phyloP scores from a whole-genome alignment of 2,888 invertebrate species.

The Geotrupes spiniger region DNA sequence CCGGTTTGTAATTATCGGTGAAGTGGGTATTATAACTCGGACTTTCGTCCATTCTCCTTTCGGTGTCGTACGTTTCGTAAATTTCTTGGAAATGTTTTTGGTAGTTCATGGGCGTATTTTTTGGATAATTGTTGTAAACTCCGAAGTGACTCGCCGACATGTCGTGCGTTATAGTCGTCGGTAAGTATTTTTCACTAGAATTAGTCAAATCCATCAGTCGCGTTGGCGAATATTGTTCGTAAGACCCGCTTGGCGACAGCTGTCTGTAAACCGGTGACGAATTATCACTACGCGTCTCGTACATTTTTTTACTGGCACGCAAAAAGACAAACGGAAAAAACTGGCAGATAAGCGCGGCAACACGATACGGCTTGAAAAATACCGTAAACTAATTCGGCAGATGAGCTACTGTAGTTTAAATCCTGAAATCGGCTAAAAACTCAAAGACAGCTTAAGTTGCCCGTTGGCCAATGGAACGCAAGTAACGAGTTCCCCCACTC shows the following conservation, averaged over 20 bases:
- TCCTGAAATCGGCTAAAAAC: constrained; percentile 28
- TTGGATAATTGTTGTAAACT: constrained; percentile 18
- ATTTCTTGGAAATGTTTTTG: constrained; percentile 24
- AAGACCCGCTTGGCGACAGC: constrained; percentile 33
- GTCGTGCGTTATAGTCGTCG: constrained; percentile 26
- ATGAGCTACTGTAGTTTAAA: constrained; percentile 36
- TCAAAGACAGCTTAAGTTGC: constrained; percentile 29
- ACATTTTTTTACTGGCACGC: constrained; percentile 34
- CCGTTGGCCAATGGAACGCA: constrained; percentile 26
- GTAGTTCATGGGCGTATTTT: constrained; percentile 3
- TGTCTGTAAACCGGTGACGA: constrained; percentile 43
- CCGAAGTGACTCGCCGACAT: constrained; percentile 18
- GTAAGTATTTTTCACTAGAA: constrained; percentile 39
- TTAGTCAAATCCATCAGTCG: constrained; percentile 49
- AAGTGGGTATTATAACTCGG: constrained; percentile 10
- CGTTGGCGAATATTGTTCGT: constrained; percentile 42
- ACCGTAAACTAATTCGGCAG: constrained; percentile 27
- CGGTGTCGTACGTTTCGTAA: constrained; percentile 28
- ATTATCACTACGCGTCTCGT: constrained; percentile 42
- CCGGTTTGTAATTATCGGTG: constrained; percentile 21
- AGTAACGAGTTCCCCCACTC: constrained; percentile 15
- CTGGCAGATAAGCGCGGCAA: neutral
- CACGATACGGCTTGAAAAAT: constrained; percentile 1
- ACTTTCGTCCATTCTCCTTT: constrained; percentile 24
- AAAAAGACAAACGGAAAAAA: constrained; percentile 30